phyloP scores from a whole-genome alignment of 2,797 vertebrate species.

The Pantherophis vulpinus region DNA sequence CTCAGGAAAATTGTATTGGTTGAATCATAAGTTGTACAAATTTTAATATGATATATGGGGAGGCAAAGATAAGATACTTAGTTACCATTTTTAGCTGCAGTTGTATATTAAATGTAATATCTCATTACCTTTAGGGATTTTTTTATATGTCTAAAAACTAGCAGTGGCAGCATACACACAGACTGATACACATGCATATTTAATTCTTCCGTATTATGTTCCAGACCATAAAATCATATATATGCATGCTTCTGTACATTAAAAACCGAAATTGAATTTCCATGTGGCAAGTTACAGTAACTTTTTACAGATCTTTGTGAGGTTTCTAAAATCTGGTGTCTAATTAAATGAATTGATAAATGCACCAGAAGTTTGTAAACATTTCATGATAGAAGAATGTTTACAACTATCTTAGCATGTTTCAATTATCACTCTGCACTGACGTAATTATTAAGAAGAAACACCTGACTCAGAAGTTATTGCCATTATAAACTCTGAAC shows the following conservation, averaged over 20 bases:
- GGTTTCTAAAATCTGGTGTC: neutral
- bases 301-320: neutral
- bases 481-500: neutral
- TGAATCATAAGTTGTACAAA: neutral
- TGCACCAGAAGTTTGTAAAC: neutral
- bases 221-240: neutral
- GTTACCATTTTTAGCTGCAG: neutral
- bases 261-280: neutral
- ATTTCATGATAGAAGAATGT: neutral
- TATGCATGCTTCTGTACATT: neutral
- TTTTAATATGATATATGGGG: neutral
- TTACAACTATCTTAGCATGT: slow-evolving; percentile 2
- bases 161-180: neutral
- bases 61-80: neutral
- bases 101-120: neutral
- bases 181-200: neutral
- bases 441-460: neutral
- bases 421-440: neutral
- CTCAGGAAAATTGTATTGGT: neutral
- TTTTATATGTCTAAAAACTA: neutral
- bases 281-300: neutral
- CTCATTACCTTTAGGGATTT: neutral
- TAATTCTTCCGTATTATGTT: neutral
- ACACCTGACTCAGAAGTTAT: neutral
- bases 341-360: neutral